A percentile compares a stretch with the other conserved stretches of the same genome.
phyloP scores from a whole-genome alignment of 2,797 vertebrate species.

The Takifugu rubripes region DNA sequence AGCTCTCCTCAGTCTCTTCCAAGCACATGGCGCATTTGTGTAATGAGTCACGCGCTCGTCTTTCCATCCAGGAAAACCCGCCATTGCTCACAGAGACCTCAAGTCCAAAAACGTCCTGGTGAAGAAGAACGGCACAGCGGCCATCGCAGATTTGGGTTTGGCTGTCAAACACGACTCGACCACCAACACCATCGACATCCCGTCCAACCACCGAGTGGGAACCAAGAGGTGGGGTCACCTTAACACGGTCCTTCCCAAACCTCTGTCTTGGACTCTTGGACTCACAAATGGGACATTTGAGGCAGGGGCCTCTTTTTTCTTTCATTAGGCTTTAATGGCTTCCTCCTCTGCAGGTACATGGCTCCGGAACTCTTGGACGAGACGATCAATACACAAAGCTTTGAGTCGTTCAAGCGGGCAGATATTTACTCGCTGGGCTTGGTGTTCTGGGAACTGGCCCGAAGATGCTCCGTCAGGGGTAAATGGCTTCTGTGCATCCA shows the following conservation, averaged over 20 bases:
- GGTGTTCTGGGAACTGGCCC: slow-evolving; percentile 95
- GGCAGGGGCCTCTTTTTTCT: slow-evolving; percentile 8
- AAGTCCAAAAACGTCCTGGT: slow-evolving; percentile 98
- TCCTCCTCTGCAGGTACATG: slow-evolving; percentile 88
- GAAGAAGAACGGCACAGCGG: slow-evolving; percentile 91
- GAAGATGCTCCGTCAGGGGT: slow-evolving; percentile 91
- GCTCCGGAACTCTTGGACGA: slow-evolving; percentile 97
- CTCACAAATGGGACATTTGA: slow-evolving; percentile 12
- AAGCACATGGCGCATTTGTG: not conserved
- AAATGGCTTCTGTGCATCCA: slow-evolving; percentile 12
- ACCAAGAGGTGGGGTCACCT: slow-evolving; percentile 84
- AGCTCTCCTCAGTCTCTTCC: no score
- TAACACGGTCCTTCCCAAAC: not conserved
- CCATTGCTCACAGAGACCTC: slow-evolving; percentile 94
- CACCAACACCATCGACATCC: slow-evolving; percentile 89
- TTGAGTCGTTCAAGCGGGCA: slow-evolving; percentile 93
- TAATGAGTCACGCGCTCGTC: not conserved
- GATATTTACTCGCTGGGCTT: slow-evolving; percentile 94
- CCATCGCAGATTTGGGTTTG: slow-evolving; percentile 92
- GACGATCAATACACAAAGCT: slow-evolving; percentile 85
- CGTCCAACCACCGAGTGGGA: slow-evolving; percentile 91
- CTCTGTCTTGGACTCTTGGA: no score
- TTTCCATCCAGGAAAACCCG: slow-evolving; percentile 86
- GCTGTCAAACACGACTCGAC: slow-evolving; percentile 92
- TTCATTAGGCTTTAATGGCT: slow-evolving; percentile 55